Conservation (phyloP, 2,113 vertebrate species). For the Eulemur macaco region DNA sequence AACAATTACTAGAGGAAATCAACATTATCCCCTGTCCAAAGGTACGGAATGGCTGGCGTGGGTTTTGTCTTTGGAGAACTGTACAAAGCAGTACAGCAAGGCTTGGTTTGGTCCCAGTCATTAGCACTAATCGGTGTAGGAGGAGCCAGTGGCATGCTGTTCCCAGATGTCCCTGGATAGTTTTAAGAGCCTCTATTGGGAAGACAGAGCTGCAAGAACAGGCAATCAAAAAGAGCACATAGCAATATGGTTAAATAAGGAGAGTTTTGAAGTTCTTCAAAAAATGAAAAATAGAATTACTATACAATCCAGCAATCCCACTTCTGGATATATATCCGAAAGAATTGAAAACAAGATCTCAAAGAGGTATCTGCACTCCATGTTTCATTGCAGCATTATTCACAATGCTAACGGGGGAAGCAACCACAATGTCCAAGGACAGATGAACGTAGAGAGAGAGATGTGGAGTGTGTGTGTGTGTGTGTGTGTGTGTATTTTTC, state of each 20-base stretch:
- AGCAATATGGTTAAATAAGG: not conserved
- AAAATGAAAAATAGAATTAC: not conserved
- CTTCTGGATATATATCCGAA: not conserved
- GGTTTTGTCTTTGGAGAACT: not conserved
- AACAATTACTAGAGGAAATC: not conserved
- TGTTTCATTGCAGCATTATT: not conserved
- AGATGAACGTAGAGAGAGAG: not conserved
- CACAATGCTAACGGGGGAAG: not conserved
- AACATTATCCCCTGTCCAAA: not conserved
- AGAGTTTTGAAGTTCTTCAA: not conserved
- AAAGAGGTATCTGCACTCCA: not conserved
- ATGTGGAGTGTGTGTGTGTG: too few species aligned
- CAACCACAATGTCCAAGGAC: not conserved
- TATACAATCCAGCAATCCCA: not conserved
- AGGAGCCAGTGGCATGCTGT: not conserved
- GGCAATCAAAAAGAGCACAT: not conserved
- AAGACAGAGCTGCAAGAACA: not conserved
- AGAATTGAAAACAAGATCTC: not conserved
- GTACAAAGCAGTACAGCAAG: not conserved
- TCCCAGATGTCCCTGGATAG: not conserved
- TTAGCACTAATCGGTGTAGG: not conserved
- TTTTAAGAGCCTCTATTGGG: not conserved
- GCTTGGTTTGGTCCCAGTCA: not conserved
- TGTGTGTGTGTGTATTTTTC: too few species aligned
- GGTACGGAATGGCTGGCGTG: not conserved